phyloP scores from a whole-genome alignment of 2,888 invertebrate species.

The Drosophila antonietae region DNA sequence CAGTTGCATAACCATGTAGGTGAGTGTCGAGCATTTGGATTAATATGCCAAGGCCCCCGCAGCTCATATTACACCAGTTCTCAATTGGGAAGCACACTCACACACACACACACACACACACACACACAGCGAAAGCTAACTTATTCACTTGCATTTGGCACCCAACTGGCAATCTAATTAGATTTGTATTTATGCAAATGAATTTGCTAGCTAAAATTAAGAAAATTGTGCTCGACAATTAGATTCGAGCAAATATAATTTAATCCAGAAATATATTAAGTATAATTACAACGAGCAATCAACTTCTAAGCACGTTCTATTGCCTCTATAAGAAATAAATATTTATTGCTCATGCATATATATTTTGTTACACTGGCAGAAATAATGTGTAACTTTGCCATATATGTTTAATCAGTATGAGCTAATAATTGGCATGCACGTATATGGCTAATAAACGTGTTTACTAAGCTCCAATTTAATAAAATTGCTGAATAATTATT shows the following conservation, averaged over 20 bases:
- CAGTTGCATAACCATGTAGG: conserved; percentile 11
- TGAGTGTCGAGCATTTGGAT: conserved; percentile 25
- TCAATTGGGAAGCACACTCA: conserved; percentile 17
- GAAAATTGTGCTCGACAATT: conserved; percentile 27
- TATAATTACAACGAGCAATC: conserved; percentile 15
- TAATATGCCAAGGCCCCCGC: conserved; percentile 26
- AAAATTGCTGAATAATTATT: background rate
- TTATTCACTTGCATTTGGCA: conserved; percentile 6
- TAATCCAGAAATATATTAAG: conserved; percentile 18
- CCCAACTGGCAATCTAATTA: conserved; percentile 2
- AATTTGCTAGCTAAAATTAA: background rate
- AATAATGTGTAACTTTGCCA: background rate
- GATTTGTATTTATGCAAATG: conserved; percentile 17
- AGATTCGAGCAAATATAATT: conserved; percentile 4
- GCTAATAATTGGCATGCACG: background rate
- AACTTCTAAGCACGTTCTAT: background rate
- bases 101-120: background rate
- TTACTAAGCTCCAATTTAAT: too few species aligned
- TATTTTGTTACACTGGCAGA: background rate
- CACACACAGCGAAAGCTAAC: background rate
- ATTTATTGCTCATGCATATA: conserved; percentile 2
- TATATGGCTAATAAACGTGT: background rate
- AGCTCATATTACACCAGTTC: conserved; percentile 18
- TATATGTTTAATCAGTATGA: too few species aligned
- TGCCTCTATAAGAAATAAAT: background rate